These are phyloP conservation scores for Halesus radiatus DNA, from an alignment of 1,140 invertebrate species.

Conservation along the genomic window DNA sequence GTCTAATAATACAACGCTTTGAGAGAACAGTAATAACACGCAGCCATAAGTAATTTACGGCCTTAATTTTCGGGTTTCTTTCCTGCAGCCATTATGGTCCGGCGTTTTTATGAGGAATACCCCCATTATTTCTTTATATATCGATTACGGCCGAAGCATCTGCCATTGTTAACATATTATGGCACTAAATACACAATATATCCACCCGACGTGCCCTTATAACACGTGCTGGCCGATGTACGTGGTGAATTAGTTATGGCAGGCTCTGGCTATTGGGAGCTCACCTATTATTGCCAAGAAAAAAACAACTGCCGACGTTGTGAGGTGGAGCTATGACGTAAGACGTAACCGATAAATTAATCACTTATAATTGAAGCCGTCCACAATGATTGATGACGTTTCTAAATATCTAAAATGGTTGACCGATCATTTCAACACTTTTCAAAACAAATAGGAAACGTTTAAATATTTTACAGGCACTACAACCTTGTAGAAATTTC, in stretches of 20 bases:
- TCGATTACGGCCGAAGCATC: conserved; percentile 25
- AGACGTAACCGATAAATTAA: too few species aligned
- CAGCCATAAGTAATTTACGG: not conserved
- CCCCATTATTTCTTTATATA: conserved; percentile 25
- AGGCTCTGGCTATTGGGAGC: not conserved
- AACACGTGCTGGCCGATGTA: conserved; percentile 21
- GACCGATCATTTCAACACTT: too few species aligned
- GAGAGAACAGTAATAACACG: not conserved
- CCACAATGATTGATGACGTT: too few species aligned
- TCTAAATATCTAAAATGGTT: too few species aligned
- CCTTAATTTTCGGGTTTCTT: not conserved
- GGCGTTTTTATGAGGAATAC: conserved; percentile 7
- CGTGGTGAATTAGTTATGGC: conserved; percentile 36
- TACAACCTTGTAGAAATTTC: too few species aligned
- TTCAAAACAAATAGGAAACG: too few species aligned
- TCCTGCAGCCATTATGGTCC: not conserved
- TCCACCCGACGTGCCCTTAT: conserved; percentile 34
- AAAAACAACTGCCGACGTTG: not conserved
- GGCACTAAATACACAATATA: conserved; percentile 37
- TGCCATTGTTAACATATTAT: conserved; percentile 28
- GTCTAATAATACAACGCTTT: too few species aligned
- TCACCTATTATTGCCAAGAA: not conserved
- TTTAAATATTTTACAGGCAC: too few species aligned
- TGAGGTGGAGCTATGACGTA: not conserved
- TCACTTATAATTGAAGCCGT: too few species aligned